phyloP scores from a whole-genome alignment of 2,888 invertebrate genomes.

The Tachina lurida region DNA sequence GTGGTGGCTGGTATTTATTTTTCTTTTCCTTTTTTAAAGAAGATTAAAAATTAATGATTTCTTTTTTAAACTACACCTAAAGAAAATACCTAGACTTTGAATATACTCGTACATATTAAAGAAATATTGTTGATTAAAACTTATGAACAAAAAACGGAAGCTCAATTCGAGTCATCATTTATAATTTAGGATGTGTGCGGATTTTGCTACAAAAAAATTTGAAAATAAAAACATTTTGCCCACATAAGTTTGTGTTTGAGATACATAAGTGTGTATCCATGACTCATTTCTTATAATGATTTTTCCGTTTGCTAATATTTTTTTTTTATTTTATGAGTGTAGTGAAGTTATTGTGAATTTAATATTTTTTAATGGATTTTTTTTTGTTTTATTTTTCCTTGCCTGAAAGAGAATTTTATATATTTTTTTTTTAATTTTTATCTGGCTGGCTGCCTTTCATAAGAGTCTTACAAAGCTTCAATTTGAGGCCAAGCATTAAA shows the following conservation, averaged over 20 bases:
- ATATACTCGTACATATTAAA: not conserved
- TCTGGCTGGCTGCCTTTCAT: conserved; percentile 5
- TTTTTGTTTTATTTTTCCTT: conserved; percentile 8
- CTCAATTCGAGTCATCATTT: conserved; percentile 44
- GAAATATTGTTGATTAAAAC: not conserved
- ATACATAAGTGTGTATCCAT: not conserved
- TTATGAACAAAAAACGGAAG: conserved; percentile 38
- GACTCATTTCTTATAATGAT: conserved; percentile 32
- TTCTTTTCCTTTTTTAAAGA: not conserved
- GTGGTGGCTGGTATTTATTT: not conserved
- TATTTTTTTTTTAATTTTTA: not conserved
- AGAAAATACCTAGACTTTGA: conserved; percentile 21
- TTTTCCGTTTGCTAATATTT: not conserved
- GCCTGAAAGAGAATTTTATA: conserved; percentile 8
- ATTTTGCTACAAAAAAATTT: conserved; percentile 11
- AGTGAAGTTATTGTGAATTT: conserved; percentile 18
- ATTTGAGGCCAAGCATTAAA: conserved; percentile 41
- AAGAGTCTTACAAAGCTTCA: conserved; percentile 8
- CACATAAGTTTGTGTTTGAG: not conserved
- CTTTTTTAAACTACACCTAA: conserved; percentile 22
- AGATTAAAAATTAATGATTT: conserved; percentile 44
- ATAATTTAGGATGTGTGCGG: conserved; percentile 54
- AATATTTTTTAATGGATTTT: conserved; percentile 12
- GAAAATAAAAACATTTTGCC: conserved; percentile 14
- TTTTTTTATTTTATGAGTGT: conserved; percentile 8